These are phyloP conservation scores for Aphrophora alni DNA, from an alignment of 2,888 invertebrate genomes.

Conservation along the genomic window DNA sequence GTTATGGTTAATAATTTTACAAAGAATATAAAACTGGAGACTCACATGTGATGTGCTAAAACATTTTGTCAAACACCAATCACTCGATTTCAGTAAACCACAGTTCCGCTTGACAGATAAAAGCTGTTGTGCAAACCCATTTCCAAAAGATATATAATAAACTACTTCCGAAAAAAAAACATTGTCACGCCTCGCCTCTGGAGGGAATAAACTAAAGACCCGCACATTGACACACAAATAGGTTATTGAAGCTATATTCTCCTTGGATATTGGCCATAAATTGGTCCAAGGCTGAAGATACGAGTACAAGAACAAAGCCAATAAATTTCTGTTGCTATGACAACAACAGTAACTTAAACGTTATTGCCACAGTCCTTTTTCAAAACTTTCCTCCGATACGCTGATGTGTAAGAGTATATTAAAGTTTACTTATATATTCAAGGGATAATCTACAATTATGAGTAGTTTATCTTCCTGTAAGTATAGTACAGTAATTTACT, in stretches of 20 bases:
- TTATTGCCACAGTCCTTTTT: not conserved
- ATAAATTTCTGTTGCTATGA: not conserved
- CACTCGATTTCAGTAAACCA: no score
- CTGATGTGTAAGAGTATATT: not conserved
- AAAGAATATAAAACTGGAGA: no score
- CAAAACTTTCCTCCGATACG: not conserved
- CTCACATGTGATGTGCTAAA: no score
- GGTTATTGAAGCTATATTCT: not conserved
- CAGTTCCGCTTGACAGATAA: no score
- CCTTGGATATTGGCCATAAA: constrained; percentile 2
- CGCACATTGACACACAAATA: not conserved
- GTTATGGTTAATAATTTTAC: no score
- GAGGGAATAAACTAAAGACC: not conserved
- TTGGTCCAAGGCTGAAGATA: not conserved
- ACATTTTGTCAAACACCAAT: no score
- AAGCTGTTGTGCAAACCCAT: no score
- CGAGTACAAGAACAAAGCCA: not conserved
- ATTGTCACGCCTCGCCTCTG: not conserved
- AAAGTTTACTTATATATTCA: not conserved
- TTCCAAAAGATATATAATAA: not conserved
- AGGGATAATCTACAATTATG: not conserved
- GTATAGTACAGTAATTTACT: no score
- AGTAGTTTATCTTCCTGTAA: no score
- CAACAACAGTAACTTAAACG: not conserved
- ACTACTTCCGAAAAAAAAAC: not conserved